Conservation (phyloP, 1,140 invertebrate species). For the Coenobita brevimanus region DNA sequence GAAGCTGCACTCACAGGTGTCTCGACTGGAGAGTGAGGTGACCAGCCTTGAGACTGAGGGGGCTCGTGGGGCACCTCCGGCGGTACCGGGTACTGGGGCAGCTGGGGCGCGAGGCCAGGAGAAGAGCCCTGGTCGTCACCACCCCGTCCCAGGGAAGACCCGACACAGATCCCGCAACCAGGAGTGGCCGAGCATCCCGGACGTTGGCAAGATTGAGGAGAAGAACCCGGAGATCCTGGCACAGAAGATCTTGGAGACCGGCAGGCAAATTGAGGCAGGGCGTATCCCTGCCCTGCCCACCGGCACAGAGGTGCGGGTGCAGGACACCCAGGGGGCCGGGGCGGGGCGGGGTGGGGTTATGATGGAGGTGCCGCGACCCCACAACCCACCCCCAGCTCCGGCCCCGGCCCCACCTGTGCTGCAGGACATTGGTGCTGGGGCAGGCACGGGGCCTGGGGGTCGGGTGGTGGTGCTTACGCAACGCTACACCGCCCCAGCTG, state of each 20-base stretch:
- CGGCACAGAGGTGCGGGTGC: constrained; percentile 57
- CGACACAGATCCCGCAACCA: constrained; percentile 81
- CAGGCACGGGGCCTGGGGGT: neutral
- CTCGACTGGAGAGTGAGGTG: constrained; percentile 84
- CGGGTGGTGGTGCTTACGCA: constrained; percentile 25
- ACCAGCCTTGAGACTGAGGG: constrained; percentile 80
- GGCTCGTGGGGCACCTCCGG: constrained; percentile 11
- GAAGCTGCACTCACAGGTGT: constrained; percentile 84
- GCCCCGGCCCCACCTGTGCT: neutral
- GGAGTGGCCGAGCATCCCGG: constrained; percentile 92
- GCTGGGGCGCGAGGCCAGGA: constrained; percentile 32
- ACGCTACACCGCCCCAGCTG: neutral
- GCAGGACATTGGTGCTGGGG: too few relatives aligned
- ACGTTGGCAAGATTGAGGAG: constrained; percentile 91
- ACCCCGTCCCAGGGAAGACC: constrained; percentile 33
- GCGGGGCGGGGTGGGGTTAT: neutral
- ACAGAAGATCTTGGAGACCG: constrained; percentile 91
- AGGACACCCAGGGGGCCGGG: constrained; percentile 3
- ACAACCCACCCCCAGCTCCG: neutral
- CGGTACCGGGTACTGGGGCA: constrained; percentile 9
- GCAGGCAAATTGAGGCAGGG: constrained; percentile 75
- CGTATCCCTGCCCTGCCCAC: constrained; percentile 68
- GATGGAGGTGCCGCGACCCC: too few relatives aligned
- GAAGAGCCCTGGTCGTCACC: constrained; percentile 68
- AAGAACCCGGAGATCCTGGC: constrained; percentile 92